A percentile compares a stretch with the other conserved stretches of the same genome.
These are phyloP conservation scores for Calidris pygmaea DNA, from an alignment of 2,113 vertebrate species.

Conservation along the genomic window DNA sequence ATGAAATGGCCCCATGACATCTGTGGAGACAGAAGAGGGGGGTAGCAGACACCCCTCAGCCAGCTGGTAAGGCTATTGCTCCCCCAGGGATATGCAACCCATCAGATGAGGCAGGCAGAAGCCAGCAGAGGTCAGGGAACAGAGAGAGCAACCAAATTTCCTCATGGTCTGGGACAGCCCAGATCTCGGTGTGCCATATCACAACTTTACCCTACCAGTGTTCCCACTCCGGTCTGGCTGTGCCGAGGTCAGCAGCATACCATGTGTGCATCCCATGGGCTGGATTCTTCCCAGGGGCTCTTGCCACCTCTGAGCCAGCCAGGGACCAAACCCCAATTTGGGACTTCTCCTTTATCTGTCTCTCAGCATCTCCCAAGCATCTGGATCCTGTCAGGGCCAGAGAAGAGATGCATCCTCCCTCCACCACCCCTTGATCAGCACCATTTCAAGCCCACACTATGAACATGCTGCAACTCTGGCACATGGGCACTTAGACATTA, in stretches of 20 bases:
- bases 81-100: neutral
- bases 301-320: neutral
- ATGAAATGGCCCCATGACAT: neutral
- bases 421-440: neutral
- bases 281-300: neutral
- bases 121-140: neutral
- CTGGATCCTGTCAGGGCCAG: neutral
- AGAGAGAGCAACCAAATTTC: neutral
- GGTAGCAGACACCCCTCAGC: neutral
- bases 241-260: neutral
- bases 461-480: neutral
- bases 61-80: neutral
- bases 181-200: neutral
- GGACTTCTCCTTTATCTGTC: neutral
- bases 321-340: neutral
- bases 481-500: neutral
- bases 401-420: neutral
- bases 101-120: neutral
- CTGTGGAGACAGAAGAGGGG: neutral
- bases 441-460: neutral
- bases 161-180: neutral
- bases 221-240: fast-evolving
- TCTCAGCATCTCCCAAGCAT: neutral
- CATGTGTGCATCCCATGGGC: neutral
- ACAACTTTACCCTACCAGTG: neutral